These are phyloP conservation scores for Proterorhinus semilunaris DNA, from an alignment of 2,113 vertebrate species.

Conservation along the genomic window DNA sequence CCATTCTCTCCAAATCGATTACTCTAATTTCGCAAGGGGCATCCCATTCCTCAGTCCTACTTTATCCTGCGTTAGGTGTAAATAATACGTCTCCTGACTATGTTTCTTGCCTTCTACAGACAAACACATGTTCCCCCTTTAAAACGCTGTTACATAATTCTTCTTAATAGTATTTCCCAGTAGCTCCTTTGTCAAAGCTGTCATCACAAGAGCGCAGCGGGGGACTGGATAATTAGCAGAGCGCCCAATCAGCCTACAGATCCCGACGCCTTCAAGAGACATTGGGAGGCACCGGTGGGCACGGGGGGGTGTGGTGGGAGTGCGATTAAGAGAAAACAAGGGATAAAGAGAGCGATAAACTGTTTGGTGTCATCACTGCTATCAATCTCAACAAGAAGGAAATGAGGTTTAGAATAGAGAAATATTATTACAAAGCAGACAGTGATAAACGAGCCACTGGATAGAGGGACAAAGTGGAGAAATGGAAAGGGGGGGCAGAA, in stretches of 20 bases:
- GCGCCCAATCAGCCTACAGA: constrained; percentile 68
- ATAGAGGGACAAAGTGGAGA: constrained; percentile 51
- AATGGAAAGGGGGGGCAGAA: constrained; percentile 7
- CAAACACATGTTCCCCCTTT: constrained; percentile 19
- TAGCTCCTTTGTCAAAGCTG: constrained; percentile 54
- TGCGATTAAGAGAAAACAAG: constrained; percentile 81
- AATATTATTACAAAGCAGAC: constrained; percentile 86
- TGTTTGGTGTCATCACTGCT: constrained; percentile 81
- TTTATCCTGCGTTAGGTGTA: background rate
- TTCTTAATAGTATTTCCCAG: constrained; percentile 57
- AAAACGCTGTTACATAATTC: constrained; percentile 55
- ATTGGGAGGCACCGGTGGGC: constrained; percentile 55
- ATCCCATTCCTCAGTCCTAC: background rate
- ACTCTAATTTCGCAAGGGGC: background rate
- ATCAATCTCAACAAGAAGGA: constrained; percentile 82
- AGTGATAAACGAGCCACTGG: constrained; percentile 78
- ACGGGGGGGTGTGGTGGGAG: constrained; percentile 25
- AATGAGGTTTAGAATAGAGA: constrained; percentile 82
- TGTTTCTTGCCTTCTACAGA: background rate
- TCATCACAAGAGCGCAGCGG: constrained; percentile 51
- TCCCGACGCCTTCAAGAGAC: constrained; percentile 53
- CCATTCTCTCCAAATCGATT: no score
- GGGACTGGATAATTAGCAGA: constrained; percentile 72
- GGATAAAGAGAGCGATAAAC: constrained; percentile 83
- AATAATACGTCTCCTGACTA: constrained; percentile 1